A percentile compares a stretch with the other conserved stretches of the same genome.
phyloP scores from a whole-genome alignment of 2,888 invertebrate genomes.

The Charanyca ferruginea region DNA sequence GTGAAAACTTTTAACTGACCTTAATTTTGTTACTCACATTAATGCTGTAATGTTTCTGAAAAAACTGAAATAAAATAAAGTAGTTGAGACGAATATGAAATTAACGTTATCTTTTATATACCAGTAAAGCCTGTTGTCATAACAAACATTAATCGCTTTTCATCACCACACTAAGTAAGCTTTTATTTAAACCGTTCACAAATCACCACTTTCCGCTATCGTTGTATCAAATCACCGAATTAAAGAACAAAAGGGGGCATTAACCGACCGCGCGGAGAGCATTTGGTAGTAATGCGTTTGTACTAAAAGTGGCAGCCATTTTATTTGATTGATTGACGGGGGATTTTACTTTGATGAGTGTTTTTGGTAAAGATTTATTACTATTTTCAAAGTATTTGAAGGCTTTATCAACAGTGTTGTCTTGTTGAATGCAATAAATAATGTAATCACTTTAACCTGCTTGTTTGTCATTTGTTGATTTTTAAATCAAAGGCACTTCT shows the following conservation, averaged over 20 bases:
- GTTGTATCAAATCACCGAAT: slow-evolving; percentile 60
- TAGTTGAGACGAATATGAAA: no score
- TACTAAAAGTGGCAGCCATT: slow-evolving; percentile 41
- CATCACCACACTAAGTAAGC: slow-evolving; percentile 30
- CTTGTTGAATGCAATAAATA: neutral
- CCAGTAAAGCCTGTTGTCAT: neutral
- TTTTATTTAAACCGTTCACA: slow-evolving; percentile 45
- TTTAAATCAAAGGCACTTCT: no score
- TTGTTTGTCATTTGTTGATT: no score
- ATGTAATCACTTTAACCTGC: no score
- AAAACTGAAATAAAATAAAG: no score
- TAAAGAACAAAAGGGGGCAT: slow-evolving; percentile 54
- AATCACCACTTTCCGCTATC: slow-evolving; percentile 52
- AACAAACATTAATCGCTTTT: slow-evolving; percentile 15
- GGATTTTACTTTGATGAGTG: slow-evolving; percentile 32
- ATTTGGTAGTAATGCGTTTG: slow-evolving; percentile 56
- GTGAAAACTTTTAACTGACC: no score
- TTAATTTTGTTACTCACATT: no score
- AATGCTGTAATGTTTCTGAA: no score
- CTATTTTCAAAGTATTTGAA: slow-evolving; percentile 5
- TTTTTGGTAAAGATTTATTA: slow-evolving; percentile 26
- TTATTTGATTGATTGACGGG: slow-evolving; percentile 49
- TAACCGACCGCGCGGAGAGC: slow-evolving; percentile 36
- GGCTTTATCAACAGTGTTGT: neutral
- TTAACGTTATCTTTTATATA: no score